phyloP scores from a whole-genome alignment of 2,797 vertebrate genomes.

The Ceryle rudis region DNA sequence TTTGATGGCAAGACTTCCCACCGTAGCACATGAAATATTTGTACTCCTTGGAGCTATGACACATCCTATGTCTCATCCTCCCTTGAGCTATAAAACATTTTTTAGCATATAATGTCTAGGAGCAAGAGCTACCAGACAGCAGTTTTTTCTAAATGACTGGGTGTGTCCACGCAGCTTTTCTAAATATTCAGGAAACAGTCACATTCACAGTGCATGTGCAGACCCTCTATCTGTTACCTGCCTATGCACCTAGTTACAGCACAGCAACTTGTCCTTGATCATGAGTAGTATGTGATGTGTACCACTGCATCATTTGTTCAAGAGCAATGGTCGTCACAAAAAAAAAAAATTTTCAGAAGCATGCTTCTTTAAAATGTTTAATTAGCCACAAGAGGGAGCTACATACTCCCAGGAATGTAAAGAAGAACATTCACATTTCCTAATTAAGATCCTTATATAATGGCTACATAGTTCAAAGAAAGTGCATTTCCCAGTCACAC shows the following conservation, averaged over 20 bases:
- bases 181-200: not conserved
- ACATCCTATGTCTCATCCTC: not conserved
- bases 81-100: not conserved
- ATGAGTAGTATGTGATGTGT: accelerated
- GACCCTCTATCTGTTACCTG: not conserved
- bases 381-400: conserved; percentile 73
- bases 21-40: accelerated
- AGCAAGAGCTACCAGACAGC: not conserved
- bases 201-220: accelerated
- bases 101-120: accelerated
- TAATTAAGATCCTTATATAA: conserved; percentile 64
- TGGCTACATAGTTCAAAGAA: conserved; percentile 71
- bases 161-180: not conserved
- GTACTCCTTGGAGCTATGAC: not conserved
- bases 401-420: not conserved
- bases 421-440: not conserved
- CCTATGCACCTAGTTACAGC: not conserved
- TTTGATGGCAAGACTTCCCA: not conserved
- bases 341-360: not conserved
- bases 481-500: conserved; percentile 71
- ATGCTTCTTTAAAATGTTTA: not conserved
- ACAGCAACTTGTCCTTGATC: accelerated
- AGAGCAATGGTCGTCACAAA: accelerated
- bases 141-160: accelerated
- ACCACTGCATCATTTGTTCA: not conserved